Percentiles rank a stretch among this genome's conserved stretches.
These are phyloP conservation scores for Grammomys surdaster DNA, from an alignment of 2,113 vertebrate genomes.

Conservation along the genomic window DNA sequence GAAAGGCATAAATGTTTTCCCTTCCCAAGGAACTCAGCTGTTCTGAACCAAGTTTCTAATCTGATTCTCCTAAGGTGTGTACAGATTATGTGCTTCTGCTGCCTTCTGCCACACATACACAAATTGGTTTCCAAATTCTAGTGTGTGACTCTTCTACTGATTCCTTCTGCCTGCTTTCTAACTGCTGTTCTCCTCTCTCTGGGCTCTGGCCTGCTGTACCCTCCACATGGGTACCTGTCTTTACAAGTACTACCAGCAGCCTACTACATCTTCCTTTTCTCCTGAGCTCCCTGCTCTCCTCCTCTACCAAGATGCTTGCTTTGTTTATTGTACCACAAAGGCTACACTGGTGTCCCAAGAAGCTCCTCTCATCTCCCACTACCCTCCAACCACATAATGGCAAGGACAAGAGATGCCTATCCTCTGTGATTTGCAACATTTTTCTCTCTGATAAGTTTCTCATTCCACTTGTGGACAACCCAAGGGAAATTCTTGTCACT, in stretches of 20 bases:
- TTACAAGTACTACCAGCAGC: background rate
- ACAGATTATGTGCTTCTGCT: background rate
- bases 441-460: background rate
- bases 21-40: background rate
- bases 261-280: background rate
- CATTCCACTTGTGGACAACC: background rate
- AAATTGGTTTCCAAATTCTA: background rate
- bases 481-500: background rate
- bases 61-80: background rate
- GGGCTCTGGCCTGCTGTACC: background rate
- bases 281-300: background rate
- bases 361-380: background rate
- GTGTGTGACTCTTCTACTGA: background rate
- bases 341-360: background rate
- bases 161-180: background rate
- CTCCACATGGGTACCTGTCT: background rate
- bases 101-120: background rate
- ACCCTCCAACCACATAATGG: background rate
- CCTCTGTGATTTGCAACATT: background rate
- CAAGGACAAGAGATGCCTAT: background rate
- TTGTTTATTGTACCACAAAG: background rate
- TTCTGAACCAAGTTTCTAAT: background rate
- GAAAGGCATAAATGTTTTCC: background rate
- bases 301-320: background rate
- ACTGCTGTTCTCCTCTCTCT: background rate